Evolutionary conservation across 1,140 invertebrate genomes (phyloP), one percentile per base, ranked within the genome.

Genomic region (Eueides isabella): DNA sequence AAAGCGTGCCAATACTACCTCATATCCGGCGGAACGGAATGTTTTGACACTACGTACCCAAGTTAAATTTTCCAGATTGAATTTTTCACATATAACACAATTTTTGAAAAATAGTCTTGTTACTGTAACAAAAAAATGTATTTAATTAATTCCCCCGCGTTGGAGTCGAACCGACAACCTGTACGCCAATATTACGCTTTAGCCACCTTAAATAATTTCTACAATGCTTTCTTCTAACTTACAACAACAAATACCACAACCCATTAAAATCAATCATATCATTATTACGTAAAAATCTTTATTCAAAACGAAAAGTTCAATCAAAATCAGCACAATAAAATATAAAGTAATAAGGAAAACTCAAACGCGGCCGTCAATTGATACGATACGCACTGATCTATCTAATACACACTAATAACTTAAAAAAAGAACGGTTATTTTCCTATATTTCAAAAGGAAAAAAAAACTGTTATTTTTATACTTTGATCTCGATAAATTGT

Each of bases 401-500:
- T 26, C 19, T 55, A 55, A 48, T 16, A 2, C 7, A 11, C 7
- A 48, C 16, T 19, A n/a, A 55, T 12, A 23, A 23, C 19, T 2
- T 55, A 26, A 55, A 9, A 55, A 65, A 55, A 9, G 26, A 65
- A 72, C 70, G 62, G 55, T 48, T 38, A 38, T 38, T 38, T 14
- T 14, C 4, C 35, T 38, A 38, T 38, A 38, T 38, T 14, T 38
- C 16, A 5, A 38, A 38, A 38, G 16, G 19, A 65, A 5, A 38
- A 38, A 38, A 19, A 48, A 65, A 66, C 71, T 30, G 61, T 28
- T 74, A 74, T 74, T 74, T 74, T 31, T 30, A 35, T 26, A 73
- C 71, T 74, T 74, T 74, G 86, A 88, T 86, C 85, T 85, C 77
- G 80, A 81, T 79, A 72, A 76, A 69, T 70, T 75, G 77, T 77